phyloP scores from a whole-genome alignment of 1,140 invertebrate genomes.

The Drosophila insularis region DNA sequence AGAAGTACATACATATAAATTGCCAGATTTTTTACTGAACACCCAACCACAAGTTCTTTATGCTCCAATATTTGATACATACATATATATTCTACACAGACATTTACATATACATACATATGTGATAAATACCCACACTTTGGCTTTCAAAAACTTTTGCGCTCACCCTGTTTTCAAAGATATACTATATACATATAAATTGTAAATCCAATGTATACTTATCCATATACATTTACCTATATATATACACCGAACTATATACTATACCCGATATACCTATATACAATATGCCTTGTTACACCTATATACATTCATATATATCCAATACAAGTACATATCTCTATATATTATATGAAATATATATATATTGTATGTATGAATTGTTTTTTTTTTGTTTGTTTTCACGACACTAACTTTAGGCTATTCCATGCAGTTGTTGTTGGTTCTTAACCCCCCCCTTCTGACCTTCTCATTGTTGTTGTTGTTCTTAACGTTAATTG shows the following conservation, averaged over 20 bases:
- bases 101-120: conserved; percentile 15
- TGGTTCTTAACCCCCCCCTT: conserved; percentile 40
- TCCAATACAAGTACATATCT: conserved; percentile 28
- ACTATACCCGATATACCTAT: not conserved
- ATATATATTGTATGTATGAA: conserved; percentile 17
- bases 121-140: conserved; percentile 48
- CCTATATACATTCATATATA: conserved; percentile 22
- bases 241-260: conserved; percentile 8
- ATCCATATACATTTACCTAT: conserved; percentile 31
- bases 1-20: conserved; percentile 18
- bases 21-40: conserved; percentile 74
- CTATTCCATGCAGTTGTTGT: conserved; percentile 59
- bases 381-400: conserved; percentile 22
- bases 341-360: not conserved
- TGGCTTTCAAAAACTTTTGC: conserved; percentile 62
- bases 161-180: conserved; percentile 55
- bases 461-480: conserved; percentile 53
- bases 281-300: conserved; percentile 50
- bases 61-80: conserved; percentile 28
- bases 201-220: conserved; percentile 44
- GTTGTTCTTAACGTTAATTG: conserved; percentile 66
- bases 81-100: conserved; percentile 20
- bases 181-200: conserved; percentile 13
- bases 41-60: conserved; percentile 32
- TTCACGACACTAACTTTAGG: conserved; percentile 36